These are phyloP conservation scores for Aspidiotus rigidus DNA, from an alignment of 2,888 invertebrate genomes.

Conservation along the genomic window DNA sequence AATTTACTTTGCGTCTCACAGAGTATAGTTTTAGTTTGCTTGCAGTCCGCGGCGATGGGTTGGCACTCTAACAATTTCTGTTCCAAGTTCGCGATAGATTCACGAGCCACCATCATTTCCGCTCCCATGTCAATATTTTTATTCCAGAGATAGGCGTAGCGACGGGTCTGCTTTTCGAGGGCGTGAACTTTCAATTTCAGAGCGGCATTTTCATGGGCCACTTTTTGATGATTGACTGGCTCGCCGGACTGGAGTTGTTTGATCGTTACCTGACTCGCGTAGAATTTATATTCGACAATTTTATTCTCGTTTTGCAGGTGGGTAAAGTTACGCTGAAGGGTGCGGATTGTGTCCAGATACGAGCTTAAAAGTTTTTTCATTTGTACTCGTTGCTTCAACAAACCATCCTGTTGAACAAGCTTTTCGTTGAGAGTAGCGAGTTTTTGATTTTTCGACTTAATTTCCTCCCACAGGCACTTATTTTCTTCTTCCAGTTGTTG, in stretches of 20 bases:
- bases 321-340: conserved; percentile 8
- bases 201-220: conserved; percentile 8
- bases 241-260: not conserved
- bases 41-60: conserved; percentile 16
- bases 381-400: conserved; percentile 9
- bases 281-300: conserved; percentile 20
- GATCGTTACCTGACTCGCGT: not conserved
- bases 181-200: conserved; percentile 15
- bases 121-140: conserved; percentile 9
- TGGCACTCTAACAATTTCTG: conserved; percentile 23
- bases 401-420: conserved; percentile 15
- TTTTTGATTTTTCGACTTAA: conserved; percentile 16
- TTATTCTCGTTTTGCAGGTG: conserved; percentile 28
- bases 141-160: conserved; percentile 11
- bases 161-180: conserved; percentile 21
- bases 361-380: conserved; percentile 12
- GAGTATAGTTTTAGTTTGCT: conserved; percentile 8
- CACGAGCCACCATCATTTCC: conserved; percentile 14
- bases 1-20: conserved; percentile 14
- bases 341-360: conserved; percentile 16
- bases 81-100: conserved; percentile 16
- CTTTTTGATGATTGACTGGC: conserved; percentile 8
- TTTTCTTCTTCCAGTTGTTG: conserved; percentile 17
- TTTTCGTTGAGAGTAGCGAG: conserved; percentile 17
- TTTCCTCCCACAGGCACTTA: conserved; percentile 18